Conservation (phyloP, 2,888 invertebrate species). For the Crematogaster levior region DNA sequence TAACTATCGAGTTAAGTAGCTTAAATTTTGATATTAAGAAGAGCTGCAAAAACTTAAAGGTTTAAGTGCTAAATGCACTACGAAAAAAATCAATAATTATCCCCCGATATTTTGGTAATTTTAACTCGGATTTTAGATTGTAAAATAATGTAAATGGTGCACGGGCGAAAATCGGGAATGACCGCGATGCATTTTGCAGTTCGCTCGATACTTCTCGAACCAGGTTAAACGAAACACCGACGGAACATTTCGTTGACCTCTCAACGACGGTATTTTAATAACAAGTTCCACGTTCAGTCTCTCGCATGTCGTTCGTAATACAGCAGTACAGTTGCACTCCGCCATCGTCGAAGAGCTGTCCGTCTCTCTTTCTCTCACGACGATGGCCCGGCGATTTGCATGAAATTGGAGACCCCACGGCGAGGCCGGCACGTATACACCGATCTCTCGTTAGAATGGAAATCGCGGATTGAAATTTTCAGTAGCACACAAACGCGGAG, state of each 20-base stretch:
- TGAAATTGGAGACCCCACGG: conserved; percentile 79
- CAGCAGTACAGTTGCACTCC: conserved; percentile 3
- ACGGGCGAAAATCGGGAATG: background rate
- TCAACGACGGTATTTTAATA: conserved; percentile 73
- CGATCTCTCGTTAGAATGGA: conserved; percentile 77
- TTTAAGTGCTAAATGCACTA: background rate
- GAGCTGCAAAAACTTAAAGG: background rate
- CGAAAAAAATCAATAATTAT: background rate
- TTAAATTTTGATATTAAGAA: background rate
- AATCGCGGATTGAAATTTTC: conserved; percentile 78
- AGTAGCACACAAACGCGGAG: conserved; percentile 45
- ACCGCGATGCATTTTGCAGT: conserved; percentile 25
- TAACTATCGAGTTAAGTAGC: background rate
- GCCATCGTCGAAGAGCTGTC: background rate
- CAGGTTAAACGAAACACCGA: conserved; percentile 39
- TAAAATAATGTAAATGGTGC: background rate
- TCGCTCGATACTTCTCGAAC: background rate
- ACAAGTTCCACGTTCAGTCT: conserved; percentile 56
- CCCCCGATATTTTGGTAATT: background rate
- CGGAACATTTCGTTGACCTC: conserved; percentile 15
- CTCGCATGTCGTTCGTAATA: conserved; percentile 31
- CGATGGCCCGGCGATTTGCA: conserved; percentile 77
- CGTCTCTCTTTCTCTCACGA: conserved; percentile 42
- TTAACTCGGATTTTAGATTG: background rate
- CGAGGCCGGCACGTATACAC: conserved; percentile 55